Conservation (phyloP, 2,797 vertebrate species). For the Dendrocincla tyrannina region DNA sequence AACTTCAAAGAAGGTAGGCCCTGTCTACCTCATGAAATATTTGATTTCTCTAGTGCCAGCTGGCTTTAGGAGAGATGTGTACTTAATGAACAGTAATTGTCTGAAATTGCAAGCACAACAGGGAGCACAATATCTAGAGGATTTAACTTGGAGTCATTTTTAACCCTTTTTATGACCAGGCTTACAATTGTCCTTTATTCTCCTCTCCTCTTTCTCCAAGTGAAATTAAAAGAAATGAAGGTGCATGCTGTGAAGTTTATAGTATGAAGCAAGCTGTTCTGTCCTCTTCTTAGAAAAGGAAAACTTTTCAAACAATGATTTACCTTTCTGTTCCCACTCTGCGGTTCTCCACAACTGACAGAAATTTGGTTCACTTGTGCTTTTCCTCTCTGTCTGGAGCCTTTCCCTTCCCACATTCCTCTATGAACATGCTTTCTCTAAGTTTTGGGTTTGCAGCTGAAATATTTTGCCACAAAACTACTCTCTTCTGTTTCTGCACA, state of each 20-base stretch:
- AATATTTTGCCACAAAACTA: constrained; percentile 8
- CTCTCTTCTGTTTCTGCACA: constrained; percentile 12
- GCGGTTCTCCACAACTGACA: neutral
- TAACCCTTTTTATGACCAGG: constrained; percentile 37
- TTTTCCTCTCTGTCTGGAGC: neutral
- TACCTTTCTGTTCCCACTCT: neutral
- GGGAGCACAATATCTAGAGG: constrained; percentile 50
- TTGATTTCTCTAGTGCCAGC: constrained; percentile 29
- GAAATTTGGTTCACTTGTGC: neutral
- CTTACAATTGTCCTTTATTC: neutral
- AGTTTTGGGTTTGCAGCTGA: neutral
- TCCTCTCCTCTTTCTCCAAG: neutral
- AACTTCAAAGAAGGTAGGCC: constrained; percentile 81
- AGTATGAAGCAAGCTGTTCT: neutral
- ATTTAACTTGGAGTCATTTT: constrained; percentile 43
- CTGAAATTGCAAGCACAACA: constrained; percentile 49
- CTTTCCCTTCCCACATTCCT: neutral
- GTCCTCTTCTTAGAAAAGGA: neutral
- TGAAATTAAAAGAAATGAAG: neutral
- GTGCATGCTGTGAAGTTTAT: neutral
- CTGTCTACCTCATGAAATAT: constrained; percentile 4
- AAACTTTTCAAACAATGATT: neutral
- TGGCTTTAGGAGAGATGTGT: constrained; percentile 43
- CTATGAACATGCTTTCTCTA: neutral
- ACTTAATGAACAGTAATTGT: constrained; percentile 57